These are phyloP conservation scores for Spisula subtruncata DNA, from an alignment of 2,888 invertebrate species.

Conservation along the genomic window DNA sequence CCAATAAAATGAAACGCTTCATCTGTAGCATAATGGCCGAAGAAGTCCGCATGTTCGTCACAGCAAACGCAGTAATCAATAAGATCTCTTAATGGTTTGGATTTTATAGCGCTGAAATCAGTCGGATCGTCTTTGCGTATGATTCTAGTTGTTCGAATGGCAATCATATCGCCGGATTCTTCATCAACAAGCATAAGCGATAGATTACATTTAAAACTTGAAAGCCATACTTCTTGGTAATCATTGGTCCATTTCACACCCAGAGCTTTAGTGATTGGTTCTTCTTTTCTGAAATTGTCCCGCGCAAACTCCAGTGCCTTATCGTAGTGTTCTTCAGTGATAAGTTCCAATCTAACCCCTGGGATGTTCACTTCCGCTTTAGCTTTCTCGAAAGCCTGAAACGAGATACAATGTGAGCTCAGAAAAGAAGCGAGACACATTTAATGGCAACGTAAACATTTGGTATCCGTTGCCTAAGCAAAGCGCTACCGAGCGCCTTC, in stretches of 20 bases:
- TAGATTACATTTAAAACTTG: conserved; percentile 30
- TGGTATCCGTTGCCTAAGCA: too few species aligned
- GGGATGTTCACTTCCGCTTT: background rate
- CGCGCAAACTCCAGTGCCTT: conserved; percentile 31
- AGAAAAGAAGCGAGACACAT: too few species aligned
- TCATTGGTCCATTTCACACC: conserved; percentile 38
- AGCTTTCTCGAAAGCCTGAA: conserved; percentile 50
- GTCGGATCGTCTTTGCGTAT: conserved; percentile 20
- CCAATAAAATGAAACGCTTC: conserved; percentile 48
- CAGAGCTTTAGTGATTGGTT: conserved; percentile 36
- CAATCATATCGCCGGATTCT: conserved; percentile 43
- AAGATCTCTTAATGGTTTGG: conserved; percentile 19
- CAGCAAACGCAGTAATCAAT: conserved; percentile 25
- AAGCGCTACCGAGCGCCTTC: too few species aligned
- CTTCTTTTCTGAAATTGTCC: conserved; percentile 37
- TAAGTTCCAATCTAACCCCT: conserved; percentile 26
- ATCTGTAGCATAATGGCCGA: conserved; percentile 32
- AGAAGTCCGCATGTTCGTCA: conserved; percentile 44
- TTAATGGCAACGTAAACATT: too few species aligned
- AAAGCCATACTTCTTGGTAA: conserved; percentile 18
- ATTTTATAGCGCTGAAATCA: conserved; percentile 8
- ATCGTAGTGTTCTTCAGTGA: conserved; percentile 50
- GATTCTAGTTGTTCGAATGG: conserved; percentile 28
- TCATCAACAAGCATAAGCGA: conserved; percentile 45
- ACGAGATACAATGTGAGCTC: too few species aligned